phyloP scores from a whole-genome alignment of 2,113 vertebrate genomes.

The Himantopus leucocephalus region DNA sequence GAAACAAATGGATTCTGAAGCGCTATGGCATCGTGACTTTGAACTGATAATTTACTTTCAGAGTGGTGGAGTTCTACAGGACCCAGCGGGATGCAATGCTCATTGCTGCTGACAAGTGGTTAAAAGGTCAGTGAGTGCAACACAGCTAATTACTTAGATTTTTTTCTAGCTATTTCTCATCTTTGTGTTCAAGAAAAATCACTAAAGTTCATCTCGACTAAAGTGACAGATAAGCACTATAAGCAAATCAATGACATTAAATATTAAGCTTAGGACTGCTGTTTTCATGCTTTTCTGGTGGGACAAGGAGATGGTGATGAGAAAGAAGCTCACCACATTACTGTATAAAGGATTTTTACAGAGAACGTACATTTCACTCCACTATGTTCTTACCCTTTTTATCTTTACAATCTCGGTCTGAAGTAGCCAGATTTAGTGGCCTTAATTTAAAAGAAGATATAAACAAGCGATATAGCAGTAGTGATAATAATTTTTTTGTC shows the following conservation, averaged over 20 bases:
- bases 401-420: neutral
- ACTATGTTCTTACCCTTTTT: neutral
- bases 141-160: neutral
- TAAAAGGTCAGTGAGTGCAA: slow-evolving; percentile 82
- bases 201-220: neutral
- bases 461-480: neutral
- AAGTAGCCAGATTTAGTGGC: neutral
- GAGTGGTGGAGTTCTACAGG: slow-evolving; percentile 88
- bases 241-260: slow-evolving; percentile 5
- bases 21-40: neutral
- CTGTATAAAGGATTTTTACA: neutral
- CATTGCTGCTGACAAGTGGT: slow-evolving; percentile 89
- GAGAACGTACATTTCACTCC: neutral
- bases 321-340: neutral
- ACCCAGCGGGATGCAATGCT: slow-evolving; percentile 86
- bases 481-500: neutral
- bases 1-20: neutral
- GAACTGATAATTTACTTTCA: slow-evolving; percentile 56
- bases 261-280: neutral
- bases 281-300: neutral
- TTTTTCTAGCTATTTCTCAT: neutral
- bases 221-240: neutral
- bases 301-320: neutral
- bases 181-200: slow-evolving; percentile 10
- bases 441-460: neutral